Evolutionary conservation across 2,888 invertebrate species (phyloP), one percentile per base, ranked within the genome.

Genomic region (Patella ulyssiponensis): DNA sequence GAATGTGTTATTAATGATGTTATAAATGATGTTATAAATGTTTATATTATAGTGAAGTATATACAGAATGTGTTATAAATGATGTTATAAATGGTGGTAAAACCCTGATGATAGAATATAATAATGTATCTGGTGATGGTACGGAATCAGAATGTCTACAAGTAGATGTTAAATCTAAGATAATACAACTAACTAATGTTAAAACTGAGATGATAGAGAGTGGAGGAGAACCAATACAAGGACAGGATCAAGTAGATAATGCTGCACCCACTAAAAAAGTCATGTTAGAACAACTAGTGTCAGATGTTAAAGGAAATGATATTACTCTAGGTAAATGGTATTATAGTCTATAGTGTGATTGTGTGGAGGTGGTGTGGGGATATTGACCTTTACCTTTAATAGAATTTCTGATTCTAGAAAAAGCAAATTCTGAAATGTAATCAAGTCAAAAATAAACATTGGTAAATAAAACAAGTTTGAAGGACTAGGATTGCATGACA

Each of bases 1-100:
- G 88, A 88, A 72, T 23, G 64, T 23, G 20, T 23, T 64, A 20
- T 64, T 12, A n/a, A 27, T 20, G n/a, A 17, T 20, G 20, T 23
- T 64, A 20, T 64, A 23, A n/a, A 27, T 20, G n/a, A 17, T 20
- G 20, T 23, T 64, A 20, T 64, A 12, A 12, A 27, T 44, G 20
- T 33, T 77, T 79, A 53, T 44, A 44, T 44, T 44, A 9, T 74
- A 83, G 83, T 51, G 80, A 82, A 64, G 58, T 80, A 44, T 86
- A 83, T 81, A 86, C 85, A 9, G 88, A 88, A 72, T 84, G 86
- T 75, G 79, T 87, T 23, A 80, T 88, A 12, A 85, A 84, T 12
- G 84, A 87, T 33, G 80, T 85, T 12, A 83, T 84, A 64, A 73
- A 78, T 23, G 85, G 82, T 69, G 81, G 85, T 52, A 74, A 81